Conservation (phyloP, 2,797 vertebrate species). For the Siniperca undulata region DNA sequence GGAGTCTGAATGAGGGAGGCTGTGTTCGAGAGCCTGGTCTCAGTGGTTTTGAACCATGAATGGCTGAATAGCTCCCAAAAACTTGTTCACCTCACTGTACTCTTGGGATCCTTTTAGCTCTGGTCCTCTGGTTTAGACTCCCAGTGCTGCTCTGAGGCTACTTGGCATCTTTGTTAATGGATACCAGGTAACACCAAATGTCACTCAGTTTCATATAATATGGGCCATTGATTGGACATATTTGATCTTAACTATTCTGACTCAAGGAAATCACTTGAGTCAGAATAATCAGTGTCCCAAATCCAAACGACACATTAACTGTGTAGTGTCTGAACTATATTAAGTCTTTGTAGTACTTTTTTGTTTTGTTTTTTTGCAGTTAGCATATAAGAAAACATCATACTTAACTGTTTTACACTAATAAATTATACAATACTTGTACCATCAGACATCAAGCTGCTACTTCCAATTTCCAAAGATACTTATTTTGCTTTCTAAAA, state of each 20-base stretch:
- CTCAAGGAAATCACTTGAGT: not conserved
- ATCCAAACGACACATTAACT: not conserved
- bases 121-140: constrained; percentile 7
- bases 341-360: not conserved
- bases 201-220: not conserved
- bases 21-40: constrained; percentile 46
- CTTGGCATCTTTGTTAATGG: not conserved
- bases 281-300: not conserved
- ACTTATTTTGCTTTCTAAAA: not conserved
- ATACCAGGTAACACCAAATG: not conserved
- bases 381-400: not conserved
- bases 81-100: constrained; percentile 48
- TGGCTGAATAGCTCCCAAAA: constrained; percentile 53
- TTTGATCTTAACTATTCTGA: not conserved
- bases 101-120: constrained; percentile 14
- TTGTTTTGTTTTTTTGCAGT: not conserved
- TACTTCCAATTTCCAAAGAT: not conserved
- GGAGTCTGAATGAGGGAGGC: constrained; percentile 47
- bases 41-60: constrained; percentile 38
- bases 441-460: not conserved
- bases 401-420: no score
- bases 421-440: not conserved
- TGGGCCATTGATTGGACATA: not conserved
- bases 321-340: not conserved
- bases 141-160: constrained; percentile 3